These are phyloP conservation scores for Drosophila lini DNA, from an alignment of 1,140 invertebrate genomes.

Conservation along the genomic window DNA sequence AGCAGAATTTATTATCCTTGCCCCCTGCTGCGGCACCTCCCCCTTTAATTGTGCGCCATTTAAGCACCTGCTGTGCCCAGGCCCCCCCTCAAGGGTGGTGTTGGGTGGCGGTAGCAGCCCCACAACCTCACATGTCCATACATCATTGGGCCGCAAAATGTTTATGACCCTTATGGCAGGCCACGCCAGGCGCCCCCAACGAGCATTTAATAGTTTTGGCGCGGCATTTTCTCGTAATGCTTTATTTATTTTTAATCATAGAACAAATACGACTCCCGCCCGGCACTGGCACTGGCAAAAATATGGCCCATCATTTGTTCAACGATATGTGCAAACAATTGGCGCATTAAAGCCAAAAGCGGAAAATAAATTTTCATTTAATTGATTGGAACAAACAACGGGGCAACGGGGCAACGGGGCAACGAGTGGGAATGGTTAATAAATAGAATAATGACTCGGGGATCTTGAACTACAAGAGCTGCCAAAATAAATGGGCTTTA, in stretches of 20 bases:
- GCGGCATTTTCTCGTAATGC: slow-evolving; percentile 68
- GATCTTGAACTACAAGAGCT: slow-evolving; percentile 21
- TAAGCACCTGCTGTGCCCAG: slow-evolving; percentile 51
- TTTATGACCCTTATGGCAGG: slow-evolving; percentile 62
- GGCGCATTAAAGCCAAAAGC: slow-evolving; percentile 70
- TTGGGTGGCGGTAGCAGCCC: background rate
- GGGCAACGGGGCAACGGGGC: background rate
- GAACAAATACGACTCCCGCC: slow-evolving; percentile 64
- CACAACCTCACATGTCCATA: slow-evolving; percentile 59
- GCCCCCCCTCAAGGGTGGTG: background rate
- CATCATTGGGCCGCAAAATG: slow-evolving; percentile 78
- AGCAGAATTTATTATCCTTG: slow-evolving; percentile 47
- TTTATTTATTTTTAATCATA: slow-evolving; percentile 82
- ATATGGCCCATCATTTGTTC: slow-evolving; percentile 77
- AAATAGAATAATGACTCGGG: slow-evolving; percentile 13
- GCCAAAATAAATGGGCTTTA: slow-evolving; percentile 25
- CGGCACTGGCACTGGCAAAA: slow-evolving; percentile 30
- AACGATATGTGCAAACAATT: slow-evolving; percentile 78
- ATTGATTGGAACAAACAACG: slow-evolving; percentile 34
- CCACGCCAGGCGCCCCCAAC: slow-evolving; percentile 27
- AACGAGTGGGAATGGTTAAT: background rate
- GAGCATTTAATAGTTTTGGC: slow-evolving; percentile 77
- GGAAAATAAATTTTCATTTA: slow-evolving; percentile 49
- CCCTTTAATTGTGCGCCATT: slow-evolving; percentile 71
- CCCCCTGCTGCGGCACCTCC: slow-evolving; percentile 20